phyloP scores from a whole-genome alignment of 2,888 invertebrate species.

The Lordiphosa fenestrarum region DNA sequence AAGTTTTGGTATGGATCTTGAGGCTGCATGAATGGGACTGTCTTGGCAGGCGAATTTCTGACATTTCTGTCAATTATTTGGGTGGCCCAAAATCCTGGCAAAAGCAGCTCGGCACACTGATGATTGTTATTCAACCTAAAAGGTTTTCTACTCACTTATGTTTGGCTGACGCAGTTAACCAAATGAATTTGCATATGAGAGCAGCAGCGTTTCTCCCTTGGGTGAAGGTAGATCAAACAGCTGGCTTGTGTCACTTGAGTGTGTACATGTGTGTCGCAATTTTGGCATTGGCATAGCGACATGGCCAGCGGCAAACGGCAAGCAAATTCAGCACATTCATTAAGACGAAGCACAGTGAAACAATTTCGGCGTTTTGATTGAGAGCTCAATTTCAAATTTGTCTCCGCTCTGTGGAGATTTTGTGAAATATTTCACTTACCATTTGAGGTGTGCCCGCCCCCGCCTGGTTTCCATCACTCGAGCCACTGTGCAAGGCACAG shows the following conservation, averaged over 20 bases:
- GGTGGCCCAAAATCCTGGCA: neutral
- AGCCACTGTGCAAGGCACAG: too few species aligned
- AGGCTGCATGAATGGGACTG: slow-evolving; percentile 8
- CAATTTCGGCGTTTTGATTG: too few species aligned
- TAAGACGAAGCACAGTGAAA: slow-evolving; percentile 11
- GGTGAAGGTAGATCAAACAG: slow-evolving; percentile 23
- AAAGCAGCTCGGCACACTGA: too few species aligned
- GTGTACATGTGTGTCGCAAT: slow-evolving; percentile 12
- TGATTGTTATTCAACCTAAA: slow-evolving; percentile 5
- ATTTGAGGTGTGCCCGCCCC: too few species aligned
- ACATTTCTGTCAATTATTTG: slow-evolving; percentile 35
- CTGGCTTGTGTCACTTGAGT: slow-evolving; percentile 30
- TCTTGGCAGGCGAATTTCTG: slow-evolving; percentile 24
- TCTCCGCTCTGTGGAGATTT: too few species aligned
- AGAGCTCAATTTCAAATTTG: too few species aligned
- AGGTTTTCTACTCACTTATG: neutral
- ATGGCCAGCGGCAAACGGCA: neutral
- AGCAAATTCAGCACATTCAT: slow-evolving; percentile 33
- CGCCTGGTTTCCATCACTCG: too few species aligned
- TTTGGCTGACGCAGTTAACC: slow-evolving; percentile 22
- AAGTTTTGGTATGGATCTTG: neutral
- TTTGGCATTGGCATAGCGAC: slow-evolving; percentile 26
- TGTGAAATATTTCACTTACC: too few species aligned
- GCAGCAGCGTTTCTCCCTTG: slow-evolving; percentile 11
- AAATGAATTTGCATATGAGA: slow-evolving; percentile 33